phyloP scores from a whole-genome alignment of 1,140 invertebrate species.

The Plodia interpunctella region DNA sequence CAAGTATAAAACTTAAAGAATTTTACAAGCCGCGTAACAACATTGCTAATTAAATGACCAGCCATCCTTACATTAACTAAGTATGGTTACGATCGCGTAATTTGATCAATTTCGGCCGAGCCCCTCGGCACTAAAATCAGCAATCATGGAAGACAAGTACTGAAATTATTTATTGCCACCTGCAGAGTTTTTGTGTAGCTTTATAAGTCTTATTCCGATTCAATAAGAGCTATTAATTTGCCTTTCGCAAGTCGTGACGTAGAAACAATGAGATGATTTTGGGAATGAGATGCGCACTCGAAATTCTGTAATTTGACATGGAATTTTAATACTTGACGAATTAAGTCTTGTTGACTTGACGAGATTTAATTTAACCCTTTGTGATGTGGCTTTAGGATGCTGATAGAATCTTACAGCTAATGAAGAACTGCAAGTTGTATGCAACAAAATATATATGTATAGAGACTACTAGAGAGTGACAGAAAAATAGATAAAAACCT shows the following conservation, averaged over 20 bases:
- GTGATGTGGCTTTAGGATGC: neutral
- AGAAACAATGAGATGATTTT: constrained; percentile 18
- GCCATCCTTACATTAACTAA: constrained; percentile 10
- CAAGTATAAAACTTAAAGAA: neutral
- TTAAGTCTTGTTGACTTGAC: neutral
- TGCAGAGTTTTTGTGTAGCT: neutral
- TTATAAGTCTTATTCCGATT: neutral
- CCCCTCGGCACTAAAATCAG: neutral
- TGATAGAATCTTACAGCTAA: too few species aligned
- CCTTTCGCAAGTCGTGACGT: neutral
- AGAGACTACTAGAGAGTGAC: too few species aligned
- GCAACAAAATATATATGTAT: too few species aligned
- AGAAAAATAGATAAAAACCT: too few species aligned
- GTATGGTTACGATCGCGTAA: constrained; percentile 20
- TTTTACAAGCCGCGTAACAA: neutral
- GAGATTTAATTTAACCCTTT: neutral
- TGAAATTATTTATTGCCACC: neutral
- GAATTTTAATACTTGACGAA: neutral
- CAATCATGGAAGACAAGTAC: neutral
- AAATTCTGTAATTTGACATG: neutral
- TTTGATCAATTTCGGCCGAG: constrained; percentile 10
- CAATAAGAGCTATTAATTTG: neutral
- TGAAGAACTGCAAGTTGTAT: too few species aligned
- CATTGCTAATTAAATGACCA: neutral
- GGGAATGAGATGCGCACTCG: constrained; percentile 10